Evolutionary conservation across 2,888 invertebrate species (phyloP).

Genomic region (Chirona hameri): DNA sequence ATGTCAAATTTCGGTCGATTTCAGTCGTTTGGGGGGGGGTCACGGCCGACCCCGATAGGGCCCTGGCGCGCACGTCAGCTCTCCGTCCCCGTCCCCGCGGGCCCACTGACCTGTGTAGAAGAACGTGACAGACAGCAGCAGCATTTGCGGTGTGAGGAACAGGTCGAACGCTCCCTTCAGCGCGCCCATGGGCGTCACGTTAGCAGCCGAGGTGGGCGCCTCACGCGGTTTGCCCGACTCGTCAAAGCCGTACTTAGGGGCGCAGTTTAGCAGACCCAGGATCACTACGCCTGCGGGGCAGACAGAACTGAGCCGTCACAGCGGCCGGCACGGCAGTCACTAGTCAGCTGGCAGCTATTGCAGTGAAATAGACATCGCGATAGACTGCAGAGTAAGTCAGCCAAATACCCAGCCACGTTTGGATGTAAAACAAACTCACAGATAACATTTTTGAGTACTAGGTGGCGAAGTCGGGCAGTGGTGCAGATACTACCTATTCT

Average conservation of each 20-base stretch:
- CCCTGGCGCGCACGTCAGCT: neutral
- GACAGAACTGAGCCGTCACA: too few species aligned
- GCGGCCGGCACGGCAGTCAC: too few species aligned
- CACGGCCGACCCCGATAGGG: neutral
- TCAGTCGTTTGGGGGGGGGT: neutral
- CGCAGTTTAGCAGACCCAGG: neutral
- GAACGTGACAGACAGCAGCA: constrained; percentile 77
- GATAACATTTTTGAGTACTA: too few species aligned
- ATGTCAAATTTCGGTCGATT: too few species aligned
- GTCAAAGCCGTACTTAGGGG: neutral
- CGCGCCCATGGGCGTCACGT: constrained; percentile 62
- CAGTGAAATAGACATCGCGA: too few species aligned
- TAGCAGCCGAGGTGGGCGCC: constrained; percentile 43
- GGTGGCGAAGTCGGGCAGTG: too few species aligned
- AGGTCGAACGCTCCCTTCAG: constrained; percentile 70
- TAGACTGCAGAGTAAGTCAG: too few species aligned
- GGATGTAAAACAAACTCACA: too few species aligned
- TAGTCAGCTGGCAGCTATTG: too few species aligned
- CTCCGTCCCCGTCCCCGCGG: neutral
- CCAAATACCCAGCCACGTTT: too few species aligned
- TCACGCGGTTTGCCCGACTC: constrained; percentile 38
- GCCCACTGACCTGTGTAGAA: too few species aligned
- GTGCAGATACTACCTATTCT: too few species aligned
- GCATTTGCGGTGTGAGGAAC: constrained; percentile 77
- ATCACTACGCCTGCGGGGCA: neutral